Evolutionary conservation across 1,140 invertebrate species (phyloP).

Genomic region (Mercenaria mercenaria): DNA sequence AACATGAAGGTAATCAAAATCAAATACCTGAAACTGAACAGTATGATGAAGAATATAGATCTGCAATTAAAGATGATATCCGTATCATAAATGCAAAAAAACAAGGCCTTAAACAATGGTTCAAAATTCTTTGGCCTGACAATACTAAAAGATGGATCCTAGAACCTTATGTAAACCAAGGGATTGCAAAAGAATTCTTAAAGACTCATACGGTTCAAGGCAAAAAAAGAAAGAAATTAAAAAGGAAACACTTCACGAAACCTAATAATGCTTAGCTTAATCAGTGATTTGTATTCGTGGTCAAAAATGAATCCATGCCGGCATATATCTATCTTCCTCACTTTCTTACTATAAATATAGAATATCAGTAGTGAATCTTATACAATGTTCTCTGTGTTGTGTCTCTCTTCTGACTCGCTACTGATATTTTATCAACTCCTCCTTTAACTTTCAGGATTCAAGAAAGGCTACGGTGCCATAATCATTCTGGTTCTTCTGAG

Average conservation of each 20-base stretch:
- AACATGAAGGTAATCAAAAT: background rate
- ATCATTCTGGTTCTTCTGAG: background rate
- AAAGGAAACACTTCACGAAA: background rate
- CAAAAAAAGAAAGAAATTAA: conserved; percentile 16
- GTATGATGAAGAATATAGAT: conserved; percentile 21
- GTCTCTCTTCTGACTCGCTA: background rate
- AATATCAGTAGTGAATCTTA: conserved; percentile 27
- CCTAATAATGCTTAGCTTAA: background rate
- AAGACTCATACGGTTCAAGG: conserved; percentile 10
- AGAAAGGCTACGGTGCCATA: background rate
- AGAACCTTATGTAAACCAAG: background rate
- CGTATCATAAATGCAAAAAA: background rate
- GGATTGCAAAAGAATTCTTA: background rate
- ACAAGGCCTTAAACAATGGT: conserved; percentile 12
- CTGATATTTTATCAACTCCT: conserved; percentile 15
- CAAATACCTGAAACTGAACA: conserved; percentile 8
- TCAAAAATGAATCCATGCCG: background rate
- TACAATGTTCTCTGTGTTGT: background rate
- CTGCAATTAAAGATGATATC: conserved; percentile 47
- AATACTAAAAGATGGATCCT: conserved; percentile 1
- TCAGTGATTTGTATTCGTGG: background rate
- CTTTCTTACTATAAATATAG: conserved; percentile 34
- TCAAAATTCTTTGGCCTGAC: background rate
- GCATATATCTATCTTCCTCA: background rate
- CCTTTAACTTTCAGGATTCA: background rate